Conservation (phyloP, 2,888 invertebrate species). For the Caenorhabditis sp. region DNA sequence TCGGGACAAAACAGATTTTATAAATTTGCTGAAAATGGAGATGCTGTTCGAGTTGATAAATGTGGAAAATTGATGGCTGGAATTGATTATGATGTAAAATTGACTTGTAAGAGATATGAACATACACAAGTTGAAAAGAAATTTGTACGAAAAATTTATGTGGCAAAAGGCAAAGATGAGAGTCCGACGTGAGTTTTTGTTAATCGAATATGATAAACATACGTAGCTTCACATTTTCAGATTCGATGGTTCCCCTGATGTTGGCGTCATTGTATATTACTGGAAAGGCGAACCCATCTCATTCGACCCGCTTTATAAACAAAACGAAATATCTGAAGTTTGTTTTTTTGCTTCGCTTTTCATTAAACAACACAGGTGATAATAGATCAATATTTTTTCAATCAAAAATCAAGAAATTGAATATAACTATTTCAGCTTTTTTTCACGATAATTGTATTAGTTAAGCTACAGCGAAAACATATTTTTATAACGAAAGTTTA, state of each 20-base stretch:
- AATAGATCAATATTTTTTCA: too few species aligned
- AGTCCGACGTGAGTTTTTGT: slow-evolving; percentile 9
- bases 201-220: neutral
- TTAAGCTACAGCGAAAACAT: too few species aligned
- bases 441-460: too few species aligned
- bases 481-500: too few species aligned
- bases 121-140: slow-evolving; percentile 46
- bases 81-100: slow-evolving; percentile 41
- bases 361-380: too few species aligned
- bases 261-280: slow-evolving; percentile 52
- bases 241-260: slow-evolving; percentile 26
- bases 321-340: slow-evolving; percentile 8
- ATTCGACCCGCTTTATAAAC: slow-evolving; percentile 25
- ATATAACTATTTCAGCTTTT: too few species aligned
- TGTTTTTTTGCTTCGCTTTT: too few species aligned
- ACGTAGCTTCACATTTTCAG: slow-evolving; percentile 2
- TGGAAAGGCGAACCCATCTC: slow-evolving; percentile 56
- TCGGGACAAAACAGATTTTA: slow-evolving; percentile 46
- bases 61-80: slow-evolving; percentile 28
- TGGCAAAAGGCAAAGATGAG: slow-evolving; percentile 29
- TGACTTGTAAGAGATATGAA: slow-evolving; percentile 53
- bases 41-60: slow-evolving; percentile 47
- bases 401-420: too few species aligned
- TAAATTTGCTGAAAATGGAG: slow-evolving; percentile 43
- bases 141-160: slow-evolving; percentile 58